A percentile compares a stretch with the other conserved stretches of the same genome.
Conservation (phyloP, 2,113 vertebrate genomes). For the Limnothrissa miodon region DNA sequence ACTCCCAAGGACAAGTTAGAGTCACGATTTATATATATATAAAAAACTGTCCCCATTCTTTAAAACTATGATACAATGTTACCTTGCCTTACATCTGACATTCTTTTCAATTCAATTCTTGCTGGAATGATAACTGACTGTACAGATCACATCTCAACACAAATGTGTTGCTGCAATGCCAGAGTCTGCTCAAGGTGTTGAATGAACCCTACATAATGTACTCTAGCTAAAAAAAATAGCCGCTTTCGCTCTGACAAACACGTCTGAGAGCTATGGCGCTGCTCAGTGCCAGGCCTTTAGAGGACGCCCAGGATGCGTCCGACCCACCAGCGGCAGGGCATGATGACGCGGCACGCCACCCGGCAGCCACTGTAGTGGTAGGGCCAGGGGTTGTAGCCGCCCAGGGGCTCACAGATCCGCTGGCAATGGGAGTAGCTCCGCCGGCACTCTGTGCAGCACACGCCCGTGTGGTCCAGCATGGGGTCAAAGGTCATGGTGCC, state of each 20-base stretch:
- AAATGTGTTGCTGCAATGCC: background rate
- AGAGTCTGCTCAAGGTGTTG: background rate
- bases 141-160: background rate
- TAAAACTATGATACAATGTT: background rate
- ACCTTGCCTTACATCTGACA: background rate
- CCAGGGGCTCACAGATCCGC: slow-evolving; percentile 84
- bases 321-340: slow-evolving; percentile 95
- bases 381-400: slow-evolving; percentile 80
- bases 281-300: slow-evolving; percentile 48
- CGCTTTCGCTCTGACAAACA: background rate
- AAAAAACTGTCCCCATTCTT: background rate
- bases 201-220: background rate
- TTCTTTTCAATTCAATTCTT: background rate
- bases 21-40: background rate
- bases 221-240: background rate
- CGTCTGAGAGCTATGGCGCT: no score
- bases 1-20: background rate
- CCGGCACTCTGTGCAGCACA: slow-evolving; percentile 86
- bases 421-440: slow-evolving; percentile 87
- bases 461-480: slow-evolving; percentile 85
- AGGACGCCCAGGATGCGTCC: slow-evolving; percentile 87
- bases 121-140: background rate
- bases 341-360: slow-evolving; percentile 81
- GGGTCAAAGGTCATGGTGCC: slow-evolving; percentile 81
- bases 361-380: slow-evolving; percentile 85